Evolutionary conservation across 2,797 vertebrate genomes (phyloP), one percentile per base, ranked within the genome.

Genomic region (Petrocephalus schoutedeni): DNA sequence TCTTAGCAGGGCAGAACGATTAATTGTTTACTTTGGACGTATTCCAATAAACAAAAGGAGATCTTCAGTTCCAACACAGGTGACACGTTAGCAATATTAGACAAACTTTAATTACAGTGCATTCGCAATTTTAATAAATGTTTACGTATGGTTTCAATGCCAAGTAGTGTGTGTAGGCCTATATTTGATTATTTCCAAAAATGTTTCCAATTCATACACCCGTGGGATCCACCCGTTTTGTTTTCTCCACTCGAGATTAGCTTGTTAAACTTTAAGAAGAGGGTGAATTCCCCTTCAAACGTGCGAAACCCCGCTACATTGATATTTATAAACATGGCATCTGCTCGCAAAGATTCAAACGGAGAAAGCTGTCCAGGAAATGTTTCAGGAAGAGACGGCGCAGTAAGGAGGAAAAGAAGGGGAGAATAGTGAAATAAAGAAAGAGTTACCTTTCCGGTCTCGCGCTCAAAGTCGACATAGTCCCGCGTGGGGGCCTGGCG

Each of bases 391-490:
- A 21, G 10, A 57, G 84, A 85, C 23, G 21, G 28, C 53, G 7
- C 2, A 80, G 28, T 9, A 19, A 82, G 45, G 57, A 36, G 59
- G 91, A 90, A 87, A 16, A 67, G 94, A 90, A 90, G 86, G 89
- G 23, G 19, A 10, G 14, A 59, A 86, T 23, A 58, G 85, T 6
- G 41, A 36, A 28, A 21, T 6, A 36, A 16, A n/a, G 14, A 28
- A 19, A 23, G 21, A 61, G 93, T 94, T 97, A 99, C 98, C 98
- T 99, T 99, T 94, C 98, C 98, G 84, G 96, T 96, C 94, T 99
- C 98, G 92, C 98, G 96, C 92, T 99, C 98, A 92, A 99, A 98
- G 96, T 99, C 98, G 74, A 99, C 98, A 89, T 99, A 99, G 86
- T 99, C 98, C 90, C 98, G 96, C 36, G 97, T 98, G 32, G 98